Conservation (phyloP, 2,888 invertebrate genomes). For the Stramonita haemastoma region DNA sequence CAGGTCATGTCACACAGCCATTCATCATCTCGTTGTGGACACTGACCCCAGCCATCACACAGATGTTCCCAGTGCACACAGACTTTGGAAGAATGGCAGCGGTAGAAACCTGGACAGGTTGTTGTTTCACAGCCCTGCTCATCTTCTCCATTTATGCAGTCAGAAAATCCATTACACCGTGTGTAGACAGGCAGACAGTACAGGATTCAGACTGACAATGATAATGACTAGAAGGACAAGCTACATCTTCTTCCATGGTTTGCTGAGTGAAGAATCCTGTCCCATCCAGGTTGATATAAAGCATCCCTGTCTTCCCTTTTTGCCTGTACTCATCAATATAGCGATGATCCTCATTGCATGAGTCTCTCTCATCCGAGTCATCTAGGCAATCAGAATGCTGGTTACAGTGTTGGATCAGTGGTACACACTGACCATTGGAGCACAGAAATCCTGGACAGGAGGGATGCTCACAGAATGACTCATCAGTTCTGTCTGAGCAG, state of each 20-base stretch:
- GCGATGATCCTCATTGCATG: neutral
- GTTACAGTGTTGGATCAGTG: neutral
- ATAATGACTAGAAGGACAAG: constrained; percentile 2
- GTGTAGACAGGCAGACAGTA: constrained; percentile 23
- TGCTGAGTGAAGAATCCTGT: neutral
- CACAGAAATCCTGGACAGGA: neutral
- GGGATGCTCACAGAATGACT: too few relatives aligned
- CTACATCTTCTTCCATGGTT: neutral
- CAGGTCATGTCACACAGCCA: neutral
- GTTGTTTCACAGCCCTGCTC: too few relatives aligned
- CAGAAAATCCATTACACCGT: neutral
- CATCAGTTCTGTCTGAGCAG: too few relatives aligned
- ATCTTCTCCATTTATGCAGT: too few relatives aligned
- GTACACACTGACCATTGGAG: neutral
- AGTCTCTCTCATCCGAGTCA: constrained; percentile 22
- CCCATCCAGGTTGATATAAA: neutral
- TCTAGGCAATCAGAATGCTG: constrained; percentile 18
- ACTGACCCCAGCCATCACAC: too few relatives aligned
- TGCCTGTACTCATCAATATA: neutral
- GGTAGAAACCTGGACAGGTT: too few relatives aligned
- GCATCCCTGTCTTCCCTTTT: neutral
- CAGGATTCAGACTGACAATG: neutral
- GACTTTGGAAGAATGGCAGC: too few relatives aligned
- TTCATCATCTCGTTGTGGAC: too few relatives aligned
- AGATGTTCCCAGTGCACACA: too few relatives aligned